phyloP scores from a whole-genome alignment of 2,797 vertebrate genomes.

The Acestrorhynchus altus region DNA sequence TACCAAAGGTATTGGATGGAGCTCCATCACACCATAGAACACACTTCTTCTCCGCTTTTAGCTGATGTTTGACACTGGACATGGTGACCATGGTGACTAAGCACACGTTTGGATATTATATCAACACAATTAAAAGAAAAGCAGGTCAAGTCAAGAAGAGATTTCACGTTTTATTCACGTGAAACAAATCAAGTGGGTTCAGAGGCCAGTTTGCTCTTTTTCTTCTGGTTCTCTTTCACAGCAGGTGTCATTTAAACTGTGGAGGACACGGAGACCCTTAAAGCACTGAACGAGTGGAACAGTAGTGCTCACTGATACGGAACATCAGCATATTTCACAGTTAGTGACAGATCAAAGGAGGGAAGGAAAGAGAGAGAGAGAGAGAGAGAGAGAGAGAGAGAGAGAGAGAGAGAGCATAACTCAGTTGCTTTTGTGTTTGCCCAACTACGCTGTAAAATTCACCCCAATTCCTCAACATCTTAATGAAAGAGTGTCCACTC shows the following conservation, averaged over 20 bases:
- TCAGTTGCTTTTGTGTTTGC: background rate
- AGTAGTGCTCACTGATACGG: background rate
- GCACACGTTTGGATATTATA: too few species aligned
- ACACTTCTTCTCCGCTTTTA: too few species aligned
- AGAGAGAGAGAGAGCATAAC: background rate
- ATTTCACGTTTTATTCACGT: background rate
- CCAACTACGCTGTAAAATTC: slow-evolving; percentile 29
- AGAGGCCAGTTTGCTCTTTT: background rate
- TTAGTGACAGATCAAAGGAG: slow-evolving; percentile 11
- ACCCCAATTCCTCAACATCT: slow-evolving; percentile 21
- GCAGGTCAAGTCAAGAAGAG: too few species aligned
- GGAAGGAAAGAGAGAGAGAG: too few species aligned
- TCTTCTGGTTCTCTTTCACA: background rate
- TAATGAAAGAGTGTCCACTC: slow-evolving; percentile 13
- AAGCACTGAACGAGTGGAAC: background rate
- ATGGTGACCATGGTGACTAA: too few species aligned
- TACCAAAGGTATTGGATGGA: too few species aligned
- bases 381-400: slow-evolving; percentile 6
- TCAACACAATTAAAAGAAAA: too few species aligned
- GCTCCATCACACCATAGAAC: too few species aligned
- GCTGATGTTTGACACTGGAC: too few species aligned
- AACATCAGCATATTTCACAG: slow-evolving; percentile 17
- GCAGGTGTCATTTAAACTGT: slow-evolving; percentile 9
- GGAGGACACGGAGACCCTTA: background rate
- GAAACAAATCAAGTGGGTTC: background rate